Percentiles rank a stretch among this genome's conserved stretches.
Evolutionary conservation across 2,113 vertebrate species (phyloP).

Genomic region (sheep (Ovis aries)): ARS-UI_Ramb_v3.0 NC_056076.1:17343001-17343500

Average conservation of each 20-base stretch:
- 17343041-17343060: not conserved
- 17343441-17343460: not conserved
- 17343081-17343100: not conserved
- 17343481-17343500: not conserved
- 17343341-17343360: not conserved
- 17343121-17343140: not conserved
- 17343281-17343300: not conserved
- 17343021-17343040: not conserved
- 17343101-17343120: not conserved
- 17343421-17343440: not conserved
- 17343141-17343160: not conserved
- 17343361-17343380: not conserved
- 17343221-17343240: not conserved
- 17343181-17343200: not conserved
- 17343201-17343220: not conserved
- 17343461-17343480: not conserved
- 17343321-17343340: not conserved
- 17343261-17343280: not conserved
- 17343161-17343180: not conserved
- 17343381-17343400: not conserved
- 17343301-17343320: not conserved
- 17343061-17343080: not conserved
- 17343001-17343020: not conserved
- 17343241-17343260: not conserved
- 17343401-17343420: not conserved